Evolutionary conservation across 2,113 vertebrate species (phyloP), one percentile per base, ranked within the genome.

Genomic region (Parus major): DNA sequence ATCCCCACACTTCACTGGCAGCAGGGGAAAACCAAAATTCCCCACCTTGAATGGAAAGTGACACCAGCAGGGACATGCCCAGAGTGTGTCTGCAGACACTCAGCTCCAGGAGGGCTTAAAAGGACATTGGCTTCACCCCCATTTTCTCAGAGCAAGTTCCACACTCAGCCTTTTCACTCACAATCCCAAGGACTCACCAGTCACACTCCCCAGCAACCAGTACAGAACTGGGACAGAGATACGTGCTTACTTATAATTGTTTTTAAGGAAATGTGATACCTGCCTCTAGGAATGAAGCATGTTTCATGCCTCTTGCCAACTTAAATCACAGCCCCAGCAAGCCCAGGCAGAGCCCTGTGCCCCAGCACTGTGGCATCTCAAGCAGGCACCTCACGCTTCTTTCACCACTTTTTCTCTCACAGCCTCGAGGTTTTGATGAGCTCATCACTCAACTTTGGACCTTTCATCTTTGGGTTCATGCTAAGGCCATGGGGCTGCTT

Each of bases 401-500:
- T 88, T 76, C 86, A 88, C 63, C 65, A 80, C 70, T 90, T 87
- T 93, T 69, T 70, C 73, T 94, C 88, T 91, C 95, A 88, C 80
- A 94, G 84, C 82, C 94, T 86, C 65, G 10, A 97, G 96, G 88
- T 91, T 97, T 91, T 82, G 91, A 96, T 94, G 65, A 97, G 88
- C 57, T 97, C 92, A 96, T 88, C 71, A 44, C 93, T 92, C 95
- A 87, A 88, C 96, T 96, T 93, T 94, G 92, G 85, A 93, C 64
- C 96, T 95, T 93, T 96, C 83, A 96, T 92, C 91, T 94, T 57
- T 0, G 33, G 97, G 98, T 97, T 98, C 98, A 98, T 0, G 8
- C 86, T 70, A 73, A 97, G 98, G 98, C 80, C 97, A 96, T 2
- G 46, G 95, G 95, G 89, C 50, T 96, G 96, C 97, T 98, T 97